These are phyloP conservation scores for Cheilosia scutellata DNA, from an alignment of 2,888 invertebrate species.

Conservation along the genomic window DNA sequence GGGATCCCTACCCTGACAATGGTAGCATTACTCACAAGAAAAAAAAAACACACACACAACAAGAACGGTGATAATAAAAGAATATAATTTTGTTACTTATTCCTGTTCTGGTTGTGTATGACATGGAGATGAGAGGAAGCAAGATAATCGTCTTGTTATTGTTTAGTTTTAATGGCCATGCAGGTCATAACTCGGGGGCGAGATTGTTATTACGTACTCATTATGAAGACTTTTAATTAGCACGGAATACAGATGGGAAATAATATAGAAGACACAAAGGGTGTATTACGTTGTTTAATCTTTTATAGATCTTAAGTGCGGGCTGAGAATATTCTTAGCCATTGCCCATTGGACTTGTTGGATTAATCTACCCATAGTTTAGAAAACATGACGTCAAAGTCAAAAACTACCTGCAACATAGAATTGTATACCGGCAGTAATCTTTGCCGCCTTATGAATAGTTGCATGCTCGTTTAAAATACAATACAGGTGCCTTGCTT, in stretches of 20 bases:
- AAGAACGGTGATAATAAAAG: slow-evolving; percentile 40
- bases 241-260: slow-evolving; percentile 1
- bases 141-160: slow-evolving; percentile 59
- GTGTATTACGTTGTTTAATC: slow-evolving; percentile 28
- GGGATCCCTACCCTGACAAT: slow-evolving; percentile 44
- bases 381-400: too few species aligned
- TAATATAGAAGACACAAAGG: background rate
- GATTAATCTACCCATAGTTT: too few species aligned
- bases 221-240: slow-evolving; percentile 66
- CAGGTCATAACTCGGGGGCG: slow-evolving; percentile 69
- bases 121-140: slow-evolving; percentile 54
- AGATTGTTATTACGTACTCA: slow-evolving; percentile 65
- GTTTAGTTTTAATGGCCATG: slow-evolving; percentile 56
- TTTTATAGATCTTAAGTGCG: slow-evolving; percentile 17
- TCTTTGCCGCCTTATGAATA: too few species aligned
- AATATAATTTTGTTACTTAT: slow-evolving; percentile 55
- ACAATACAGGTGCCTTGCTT: too few species aligned
- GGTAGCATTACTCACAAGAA: slow-evolving; percentile 35
- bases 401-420: too few species aligned
- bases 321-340: background rate
- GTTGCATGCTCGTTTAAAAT: too few species aligned
- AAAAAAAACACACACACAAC: slow-evolving; percentile 17
- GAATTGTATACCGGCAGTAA: too few species aligned
- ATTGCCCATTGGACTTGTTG: background rate
- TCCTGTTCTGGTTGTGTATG: slow-evolving; percentile 45